phyloP scores from a whole-genome alignment of 2,797 vertebrate genomes.

The Typhlichthys eigenmanni region DNA sequence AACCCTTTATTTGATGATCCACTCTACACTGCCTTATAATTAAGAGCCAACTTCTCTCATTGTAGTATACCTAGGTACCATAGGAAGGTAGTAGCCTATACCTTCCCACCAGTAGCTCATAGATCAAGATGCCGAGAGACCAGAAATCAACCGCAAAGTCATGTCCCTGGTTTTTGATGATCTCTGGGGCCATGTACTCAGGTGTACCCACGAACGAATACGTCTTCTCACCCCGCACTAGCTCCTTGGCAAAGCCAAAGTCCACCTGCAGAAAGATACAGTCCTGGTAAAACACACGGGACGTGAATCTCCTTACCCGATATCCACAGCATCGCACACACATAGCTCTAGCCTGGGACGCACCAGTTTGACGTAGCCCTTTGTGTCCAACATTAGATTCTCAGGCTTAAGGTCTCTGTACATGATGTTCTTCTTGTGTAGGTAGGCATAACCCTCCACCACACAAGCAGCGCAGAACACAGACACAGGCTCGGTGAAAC shows the following conservation, averaged over 20 bases:
- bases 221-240: conserved; percentile 81
- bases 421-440: conserved; percentile 82
- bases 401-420: conserved; percentile 88
- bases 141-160: conserved; percentile 85
- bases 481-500: conserved; percentile 77
- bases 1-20: not conserved
- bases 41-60: not conserved
- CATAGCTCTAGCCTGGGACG: conserved; percentile 10
- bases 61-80: not conserved
- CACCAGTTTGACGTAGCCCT: conserved; percentile 83
- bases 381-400: conserved; percentile 83
- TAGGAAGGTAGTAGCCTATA: conserved; percentile 28
- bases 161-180: conserved; percentile 85
- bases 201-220: conserved; percentile 86
- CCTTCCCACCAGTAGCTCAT: conserved; percentile 82
- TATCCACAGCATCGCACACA: not conserved
- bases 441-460: conserved; percentile 83
- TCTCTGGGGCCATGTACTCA: conserved; percentile 85
- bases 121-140: conserved; percentile 83
- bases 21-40: not conserved
- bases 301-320: not conserved
- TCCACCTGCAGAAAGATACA: conserved; percentile 73
- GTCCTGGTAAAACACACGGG: not conserved
- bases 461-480: conserved; percentile 83
- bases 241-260: conserved; percentile 85